These are phyloP conservation scores for Crotalus viridis DNA, from an alignment of 2,113 vertebrate species.

Conservation along the genomic window DNA sequence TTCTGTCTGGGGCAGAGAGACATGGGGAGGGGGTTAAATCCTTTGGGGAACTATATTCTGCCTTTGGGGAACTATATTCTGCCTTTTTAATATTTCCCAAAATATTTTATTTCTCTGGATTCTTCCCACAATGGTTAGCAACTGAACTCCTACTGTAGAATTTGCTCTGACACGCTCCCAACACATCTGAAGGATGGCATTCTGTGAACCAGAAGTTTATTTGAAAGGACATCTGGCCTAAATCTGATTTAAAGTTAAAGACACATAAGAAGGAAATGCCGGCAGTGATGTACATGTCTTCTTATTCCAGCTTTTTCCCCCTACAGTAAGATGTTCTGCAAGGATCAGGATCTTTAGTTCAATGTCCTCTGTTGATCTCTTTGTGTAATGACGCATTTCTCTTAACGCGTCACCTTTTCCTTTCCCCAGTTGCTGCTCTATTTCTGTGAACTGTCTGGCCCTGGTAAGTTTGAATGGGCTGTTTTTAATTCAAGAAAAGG, in stretches of 20 bases:
- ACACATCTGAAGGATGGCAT: neutral
- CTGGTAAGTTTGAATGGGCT: slow-evolving; percentile 15
- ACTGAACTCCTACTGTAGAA: too few relatives aligned
- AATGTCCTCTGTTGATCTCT: neutral
- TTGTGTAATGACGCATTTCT: neutral
- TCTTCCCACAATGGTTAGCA: too few relatives aligned
- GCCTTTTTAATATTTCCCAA: too few relatives aligned
- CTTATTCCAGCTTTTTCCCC: neutral
- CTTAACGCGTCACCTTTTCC: slow-evolving; percentile 13
- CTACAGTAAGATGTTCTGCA: neutral
- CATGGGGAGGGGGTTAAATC: too few relatives aligned
- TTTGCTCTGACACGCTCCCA: neutral
- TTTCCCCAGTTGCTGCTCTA: neutral
- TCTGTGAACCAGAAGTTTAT: neutral
- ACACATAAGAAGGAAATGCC: neutral
- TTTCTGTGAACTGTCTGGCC: slow-evolving; percentile 38
- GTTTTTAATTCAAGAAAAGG: slow-evolving; percentile 11
- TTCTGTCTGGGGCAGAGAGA: too few relatives aligned
- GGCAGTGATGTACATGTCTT: neutral
- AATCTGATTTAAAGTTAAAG: neutral
- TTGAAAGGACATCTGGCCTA: neutral
- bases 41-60: too few relatives aligned
- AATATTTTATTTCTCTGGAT: too few relatives aligned
- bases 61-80: too few relatives aligned
- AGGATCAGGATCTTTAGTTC: neutral